Conservation (phyloP, 2,888 invertebrate genomes). For the Cosmorhoe ocellata region DNA sequence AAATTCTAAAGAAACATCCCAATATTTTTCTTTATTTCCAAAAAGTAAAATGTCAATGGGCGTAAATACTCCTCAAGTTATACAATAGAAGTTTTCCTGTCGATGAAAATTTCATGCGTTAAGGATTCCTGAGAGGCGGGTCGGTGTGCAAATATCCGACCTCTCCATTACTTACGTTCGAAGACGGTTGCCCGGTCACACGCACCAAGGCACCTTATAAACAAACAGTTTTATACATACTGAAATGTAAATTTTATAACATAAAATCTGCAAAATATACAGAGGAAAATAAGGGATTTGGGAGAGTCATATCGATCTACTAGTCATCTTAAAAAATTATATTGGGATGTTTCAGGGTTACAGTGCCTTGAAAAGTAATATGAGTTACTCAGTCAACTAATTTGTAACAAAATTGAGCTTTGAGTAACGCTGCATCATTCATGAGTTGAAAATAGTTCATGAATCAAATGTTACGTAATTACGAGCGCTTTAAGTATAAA, state of each 20-base stretch:
- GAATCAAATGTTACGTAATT: too few relatives aligned
- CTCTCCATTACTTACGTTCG: constrained; percentile 63
- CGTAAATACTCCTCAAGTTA: constrained; percentile 43
- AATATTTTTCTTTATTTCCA: constrained; percentile 15
- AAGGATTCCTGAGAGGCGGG: constrained; percentile 49
- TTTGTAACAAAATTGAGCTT: too few relatives aligned
- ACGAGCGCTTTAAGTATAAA: background rate
- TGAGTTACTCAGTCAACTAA: too few relatives aligned
- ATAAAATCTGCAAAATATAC: constrained; percentile 20
- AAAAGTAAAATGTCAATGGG: constrained; percentile 43
- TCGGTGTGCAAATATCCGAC: constrained; percentile 57
- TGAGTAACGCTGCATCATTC: too few relatives aligned
- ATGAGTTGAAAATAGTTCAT: too few relatives aligned
- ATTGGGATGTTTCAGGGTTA: too few relatives aligned
- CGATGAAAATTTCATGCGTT: constrained; percentile 61
- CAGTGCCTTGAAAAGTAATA: too few relatives aligned
- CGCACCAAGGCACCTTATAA: constrained; percentile 47
- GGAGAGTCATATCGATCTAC: background rate
- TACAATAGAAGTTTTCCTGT: constrained; percentile 43
- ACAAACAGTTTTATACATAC: constrained; percentile 52
- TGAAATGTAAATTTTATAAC: constrained; percentile 29
- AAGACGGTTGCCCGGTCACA: constrained; percentile 36
- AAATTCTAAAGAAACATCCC: constrained; percentile 7
- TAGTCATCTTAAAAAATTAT: too few relatives aligned
- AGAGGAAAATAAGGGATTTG: background rate